These are phyloP conservation scores for Catamblyrhynchus diadema DNA, from an alignment of 2,797 vertebrate genomes.

Conservation along the genomic window DNA sequence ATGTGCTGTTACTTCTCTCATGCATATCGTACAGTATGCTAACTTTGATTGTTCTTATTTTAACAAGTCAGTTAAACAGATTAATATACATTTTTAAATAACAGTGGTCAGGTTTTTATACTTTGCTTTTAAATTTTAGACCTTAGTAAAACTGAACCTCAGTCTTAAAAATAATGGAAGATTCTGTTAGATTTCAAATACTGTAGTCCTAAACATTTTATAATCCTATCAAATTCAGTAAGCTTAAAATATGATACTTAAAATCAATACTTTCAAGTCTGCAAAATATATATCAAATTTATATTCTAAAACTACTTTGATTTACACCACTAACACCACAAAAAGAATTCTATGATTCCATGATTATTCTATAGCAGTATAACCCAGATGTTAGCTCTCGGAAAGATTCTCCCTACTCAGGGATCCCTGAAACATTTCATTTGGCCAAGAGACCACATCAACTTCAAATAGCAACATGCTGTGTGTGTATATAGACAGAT, in stretches of 20 bases:
- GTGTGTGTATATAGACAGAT: not conserved
- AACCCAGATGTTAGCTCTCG: constrained; percentile 51
- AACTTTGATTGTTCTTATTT: constrained; percentile 39
- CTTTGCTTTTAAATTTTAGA: constrained; percentile 50
- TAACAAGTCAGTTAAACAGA: constrained; percentile 42
- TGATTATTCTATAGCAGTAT: constrained; percentile 51
- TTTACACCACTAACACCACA: constrained; percentile 73
- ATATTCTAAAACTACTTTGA: constrained; percentile 73
- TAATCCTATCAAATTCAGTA: constrained; percentile 66
- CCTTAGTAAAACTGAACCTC: constrained; percentile 60
- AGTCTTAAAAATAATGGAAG: constrained; percentile 71
- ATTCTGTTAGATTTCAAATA: constrained; percentile 66
- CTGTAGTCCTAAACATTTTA: constrained; percentile 64
- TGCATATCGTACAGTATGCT: constrained; percentile 1
- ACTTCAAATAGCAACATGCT: constrained; percentile 25
- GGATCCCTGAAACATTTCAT: constrained; percentile 60
- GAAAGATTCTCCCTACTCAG: constrained; percentile 25
- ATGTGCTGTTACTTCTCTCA: constrained; percentile 48
- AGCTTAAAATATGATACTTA: constrained; percentile 72
- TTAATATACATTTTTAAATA: constrained; percentile 53
- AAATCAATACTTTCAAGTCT: constrained; percentile 71
- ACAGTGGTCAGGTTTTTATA: constrained; percentile 45
- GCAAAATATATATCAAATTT: constrained; percentile 74
- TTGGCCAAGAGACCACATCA: constrained; percentile 35
- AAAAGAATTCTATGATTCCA: constrained; percentile 68